Evolutionary conservation across 2,113 vertebrate genomes (phyloP).

Genomic region (Eclectus roratus): DNA sequence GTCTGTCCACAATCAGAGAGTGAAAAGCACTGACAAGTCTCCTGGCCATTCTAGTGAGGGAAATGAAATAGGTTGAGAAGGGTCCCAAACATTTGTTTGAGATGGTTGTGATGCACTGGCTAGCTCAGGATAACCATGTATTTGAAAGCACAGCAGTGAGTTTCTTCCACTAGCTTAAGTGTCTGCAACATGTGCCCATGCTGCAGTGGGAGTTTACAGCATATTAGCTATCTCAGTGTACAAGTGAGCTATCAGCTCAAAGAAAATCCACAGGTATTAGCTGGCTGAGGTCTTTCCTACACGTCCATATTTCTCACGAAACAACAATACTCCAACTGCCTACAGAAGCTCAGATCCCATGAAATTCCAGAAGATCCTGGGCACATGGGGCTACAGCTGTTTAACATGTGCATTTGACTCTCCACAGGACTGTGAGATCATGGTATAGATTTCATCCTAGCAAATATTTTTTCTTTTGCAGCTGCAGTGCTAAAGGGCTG

Average conservation of each 20-base stretch:
- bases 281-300: not conserved
- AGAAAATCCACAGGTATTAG: not conserved
- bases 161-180: not conserved
- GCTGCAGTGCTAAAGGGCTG: not conserved
- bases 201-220: not conserved
- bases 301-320: not conserved
- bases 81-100: not conserved
- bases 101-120: not conserved
- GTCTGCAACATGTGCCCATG: not conserved
- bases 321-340: not conserved
- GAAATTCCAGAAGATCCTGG: not conserved
- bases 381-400: not conserved
- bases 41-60: not conserved
- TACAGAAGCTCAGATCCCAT: not conserved
- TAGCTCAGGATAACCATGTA: not conserved
- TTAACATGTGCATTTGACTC: not conserved
- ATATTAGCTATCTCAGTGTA: accelerated
- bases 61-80: not conserved
- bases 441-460: not conserved
- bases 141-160: not conserved
- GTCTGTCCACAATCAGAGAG: not conserved
- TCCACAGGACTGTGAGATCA: not conserved
- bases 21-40: not conserved
- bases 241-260: not conserved
- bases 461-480: not conserved